These are phyloP conservation scores for Andrena hattorfiana DNA, from an alignment of 2,888 invertebrate species.

Conservation along the genomic window DNA sequence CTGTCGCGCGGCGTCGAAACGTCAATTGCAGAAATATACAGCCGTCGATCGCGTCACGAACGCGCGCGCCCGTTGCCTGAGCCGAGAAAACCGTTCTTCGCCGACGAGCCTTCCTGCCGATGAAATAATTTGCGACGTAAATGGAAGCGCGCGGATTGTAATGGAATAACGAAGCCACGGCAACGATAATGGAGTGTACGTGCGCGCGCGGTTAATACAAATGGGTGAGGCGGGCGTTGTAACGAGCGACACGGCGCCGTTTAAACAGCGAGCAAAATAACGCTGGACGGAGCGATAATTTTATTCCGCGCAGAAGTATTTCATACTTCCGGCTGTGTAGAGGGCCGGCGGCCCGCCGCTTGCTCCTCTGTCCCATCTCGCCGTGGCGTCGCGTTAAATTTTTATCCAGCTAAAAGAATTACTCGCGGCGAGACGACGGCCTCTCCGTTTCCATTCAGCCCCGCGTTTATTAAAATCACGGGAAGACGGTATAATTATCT, in stretches of 20 bases:
- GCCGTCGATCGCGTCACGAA: conserved; percentile 1
- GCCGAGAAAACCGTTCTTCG: too few species aligned
- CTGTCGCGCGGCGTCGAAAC: conserved; percentile 44
- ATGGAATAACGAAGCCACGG: conserved; percentile 57
- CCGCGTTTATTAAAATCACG: conserved; percentile 61
- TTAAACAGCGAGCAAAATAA: conserved; percentile 38
- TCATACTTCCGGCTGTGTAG: conserved; percentile 30
- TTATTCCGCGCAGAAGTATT: conserved; percentile 49
- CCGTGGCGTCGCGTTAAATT: conserved; percentile 42
- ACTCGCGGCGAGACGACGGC: conserved; percentile 36
- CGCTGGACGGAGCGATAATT: conserved; percentile 39
- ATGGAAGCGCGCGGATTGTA: conserved; percentile 33
- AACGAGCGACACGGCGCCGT: conserved; percentile 25
- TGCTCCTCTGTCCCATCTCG: conserved; percentile 19
- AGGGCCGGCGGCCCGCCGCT: neutral
- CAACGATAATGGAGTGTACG: conserved; percentile 45
- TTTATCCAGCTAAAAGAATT: conserved; percentile 61
- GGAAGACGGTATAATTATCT: conserved; percentile 61
- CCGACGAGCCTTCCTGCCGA: conserved; percentile 22
- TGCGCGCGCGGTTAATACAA: conserved; percentile 15
- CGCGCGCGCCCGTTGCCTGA: too few species aligned
- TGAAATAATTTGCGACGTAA: conserved; percentile 44
- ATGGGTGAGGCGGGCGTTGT: conserved; percentile 3
- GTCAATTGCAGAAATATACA: conserved; percentile 51
- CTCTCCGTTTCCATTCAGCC: conserved; percentile 47